Evolutionary conservation across 2,113 vertebrate genomes (phyloP), one percentile per base, ranked within the genome.

Genomic region (Irena cyanogastra): DNA sequence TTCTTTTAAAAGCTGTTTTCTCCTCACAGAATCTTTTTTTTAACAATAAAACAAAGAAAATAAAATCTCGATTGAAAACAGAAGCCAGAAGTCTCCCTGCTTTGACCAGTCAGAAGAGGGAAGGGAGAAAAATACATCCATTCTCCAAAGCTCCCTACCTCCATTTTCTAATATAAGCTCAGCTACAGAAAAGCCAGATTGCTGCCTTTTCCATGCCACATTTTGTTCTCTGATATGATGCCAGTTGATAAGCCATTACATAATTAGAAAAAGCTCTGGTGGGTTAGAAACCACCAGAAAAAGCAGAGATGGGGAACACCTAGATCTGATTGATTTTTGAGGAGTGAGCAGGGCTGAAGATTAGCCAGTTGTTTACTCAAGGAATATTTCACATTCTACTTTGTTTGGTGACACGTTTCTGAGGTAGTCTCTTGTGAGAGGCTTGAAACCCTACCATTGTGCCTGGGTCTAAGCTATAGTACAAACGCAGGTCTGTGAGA

Each of bases 1-100:
- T 49, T 87, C 65, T 91, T 92, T 81, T 61, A 57, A 93, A 87
- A 60, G 65, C 53, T 47, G 69, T 84, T 90, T 63, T 54, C 18
- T 57, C 31, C 49, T 69, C 49, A 54, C 37, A 37, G 26, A 84
- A 72, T 94, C 45, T 78, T 89, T 92, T 89, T 91, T 92, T 94
- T 84, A 94, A 89, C 87, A 95, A 89, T 89, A 95, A 95, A 87
- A 93, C 20, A 85, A 87, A 60, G 76, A 90, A 92, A 95, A 92
- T 68, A 92, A 92, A 93, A 71, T 82, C 53, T 71, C 87, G 82
- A 87, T 93, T 94, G 77, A 57, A 95, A 95, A 79, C 87, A 94
- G 87, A 91, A 95, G 83, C 75, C 44, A 72, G 52, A 94, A 82
- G n/a, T 37, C 42, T 95, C 21, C 11, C 47, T 52, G 44, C 53